phyloP scores from a whole-genome alignment of 1,140 invertebrate genomes.

The Trachymyrmex septentrionalis region DNA sequence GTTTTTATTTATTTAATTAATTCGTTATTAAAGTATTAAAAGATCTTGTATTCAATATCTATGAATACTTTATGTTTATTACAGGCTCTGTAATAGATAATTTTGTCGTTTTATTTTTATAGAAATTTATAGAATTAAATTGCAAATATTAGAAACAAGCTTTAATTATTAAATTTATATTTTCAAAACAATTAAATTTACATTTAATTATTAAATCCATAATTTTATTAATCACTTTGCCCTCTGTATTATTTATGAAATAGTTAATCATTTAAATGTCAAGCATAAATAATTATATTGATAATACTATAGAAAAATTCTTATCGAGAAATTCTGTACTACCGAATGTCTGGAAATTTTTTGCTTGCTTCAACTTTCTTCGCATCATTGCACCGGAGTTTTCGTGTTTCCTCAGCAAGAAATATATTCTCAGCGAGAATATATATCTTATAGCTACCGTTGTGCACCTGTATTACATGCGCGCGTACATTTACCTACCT shows the following conservation, averaged over 20 bases:
- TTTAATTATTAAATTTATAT: background rate
- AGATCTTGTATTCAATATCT: background rate
- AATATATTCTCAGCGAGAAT: background rate
- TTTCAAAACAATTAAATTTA: background rate
- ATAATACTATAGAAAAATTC: background rate
- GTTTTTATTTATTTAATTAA: background rate
- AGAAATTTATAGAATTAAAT: background rate
- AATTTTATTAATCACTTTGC: background rate
- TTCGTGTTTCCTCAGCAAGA: background rate
- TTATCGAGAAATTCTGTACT: slow-evolving; percentile 12
- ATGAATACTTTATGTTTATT: background rate
- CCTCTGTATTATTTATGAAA: background rate
- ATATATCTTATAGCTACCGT: background rate
- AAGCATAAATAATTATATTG: background rate
- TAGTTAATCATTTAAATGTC: background rate
- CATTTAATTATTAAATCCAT: too few relatives aligned
- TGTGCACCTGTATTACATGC: background rate
- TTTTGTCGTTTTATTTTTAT: too few relatives aligned
- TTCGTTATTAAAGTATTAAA: background rate
- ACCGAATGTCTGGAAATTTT: background rate
- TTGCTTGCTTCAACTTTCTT: slow-evolving; percentile 23
- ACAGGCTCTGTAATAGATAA: background rate
- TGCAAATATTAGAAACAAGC: background rate
- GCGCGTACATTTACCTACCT: background rate
- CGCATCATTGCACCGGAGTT: background rate